Percentiles rank a stretch among this genome's conserved stretches.
phyloP scores from a whole-genome alignment of 2,113 vertebrate species.

The Grallaria varia region DNA sequence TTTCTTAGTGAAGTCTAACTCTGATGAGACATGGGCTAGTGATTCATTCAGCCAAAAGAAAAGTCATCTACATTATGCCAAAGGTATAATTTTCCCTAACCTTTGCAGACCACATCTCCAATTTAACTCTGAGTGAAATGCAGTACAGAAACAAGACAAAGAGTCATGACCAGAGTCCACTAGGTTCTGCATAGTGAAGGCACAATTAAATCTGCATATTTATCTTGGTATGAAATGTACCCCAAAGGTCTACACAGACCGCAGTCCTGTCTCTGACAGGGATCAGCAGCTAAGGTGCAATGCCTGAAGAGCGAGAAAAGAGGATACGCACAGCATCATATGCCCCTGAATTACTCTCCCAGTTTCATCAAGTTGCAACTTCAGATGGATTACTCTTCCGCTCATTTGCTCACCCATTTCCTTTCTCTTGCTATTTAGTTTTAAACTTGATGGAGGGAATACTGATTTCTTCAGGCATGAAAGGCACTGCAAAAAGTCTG shows the following conservation, averaged over 20 bases:
- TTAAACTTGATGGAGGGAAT: neutral
- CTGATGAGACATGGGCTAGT: neutral
- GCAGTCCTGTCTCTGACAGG: neutral
- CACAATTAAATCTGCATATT: neutral
- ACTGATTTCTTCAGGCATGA: neutral
- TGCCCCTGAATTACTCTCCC: neutral
- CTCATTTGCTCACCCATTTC: neutral
- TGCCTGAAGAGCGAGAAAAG: neutral
- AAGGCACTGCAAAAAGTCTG: neutral
- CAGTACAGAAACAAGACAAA: neutral
- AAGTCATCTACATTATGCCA: neutral
- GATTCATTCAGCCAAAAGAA: neutral
- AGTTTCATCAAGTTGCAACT: neutral
- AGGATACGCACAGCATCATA: neutral
- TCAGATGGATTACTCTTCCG: neutral
- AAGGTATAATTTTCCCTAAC: neutral
- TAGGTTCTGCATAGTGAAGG: neutral
- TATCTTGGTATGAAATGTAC: neutral
- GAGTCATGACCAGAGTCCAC: neutral
- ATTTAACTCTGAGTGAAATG: neutral
- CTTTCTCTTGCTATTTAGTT: neutral
- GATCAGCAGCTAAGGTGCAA: neutral
- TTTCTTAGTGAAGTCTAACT: neutral
- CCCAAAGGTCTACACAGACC: neutral
- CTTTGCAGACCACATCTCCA: neutral